These are phyloP conservation scores for Melospiza melodia DNA, from an alignment of 2,113 vertebrate species.

Conservation along the genomic window DNA sequence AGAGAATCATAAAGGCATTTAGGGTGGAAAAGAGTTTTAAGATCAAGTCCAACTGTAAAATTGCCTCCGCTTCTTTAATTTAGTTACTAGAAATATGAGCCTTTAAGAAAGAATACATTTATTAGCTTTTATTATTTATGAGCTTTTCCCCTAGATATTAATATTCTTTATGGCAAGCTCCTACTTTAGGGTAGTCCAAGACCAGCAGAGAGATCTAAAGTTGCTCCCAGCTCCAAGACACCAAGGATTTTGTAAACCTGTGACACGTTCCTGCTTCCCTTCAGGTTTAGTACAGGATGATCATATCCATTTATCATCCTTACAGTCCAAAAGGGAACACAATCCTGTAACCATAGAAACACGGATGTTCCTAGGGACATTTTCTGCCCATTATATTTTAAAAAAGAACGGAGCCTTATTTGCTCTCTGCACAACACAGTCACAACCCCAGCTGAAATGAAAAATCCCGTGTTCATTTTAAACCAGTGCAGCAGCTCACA, in stretches of 20 bases:
- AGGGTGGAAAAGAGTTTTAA: neutral
- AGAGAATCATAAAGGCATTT: neutral
- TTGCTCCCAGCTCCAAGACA: neutral
- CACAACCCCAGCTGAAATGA: neutral
- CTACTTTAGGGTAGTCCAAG: neutral
- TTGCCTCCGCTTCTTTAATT: neutral
- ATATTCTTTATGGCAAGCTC: neutral
- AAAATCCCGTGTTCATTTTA: neutral
- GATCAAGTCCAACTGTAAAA: neutral
- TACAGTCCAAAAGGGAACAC: neutral
- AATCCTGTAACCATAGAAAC: conserved; percentile 78
- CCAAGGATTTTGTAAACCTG: neutral
- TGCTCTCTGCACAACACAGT: neutral
- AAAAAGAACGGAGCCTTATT: neutral
- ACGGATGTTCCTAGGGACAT: conserved; percentile 44
- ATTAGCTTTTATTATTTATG: neutral
- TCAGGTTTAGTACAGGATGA: neutral
- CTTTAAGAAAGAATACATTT: neutral
- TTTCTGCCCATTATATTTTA: conserved; percentile 22
- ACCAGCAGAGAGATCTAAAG: neutral
- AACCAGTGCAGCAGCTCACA: neutral
- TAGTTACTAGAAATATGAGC: neutral
- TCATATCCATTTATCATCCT: neutral
- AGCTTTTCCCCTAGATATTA: neutral
- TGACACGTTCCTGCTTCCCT: neutral